Base-by-base conservation (phyloP, 2,113 vertebrate species). In the Pachypanchax playfairii region DNA sequence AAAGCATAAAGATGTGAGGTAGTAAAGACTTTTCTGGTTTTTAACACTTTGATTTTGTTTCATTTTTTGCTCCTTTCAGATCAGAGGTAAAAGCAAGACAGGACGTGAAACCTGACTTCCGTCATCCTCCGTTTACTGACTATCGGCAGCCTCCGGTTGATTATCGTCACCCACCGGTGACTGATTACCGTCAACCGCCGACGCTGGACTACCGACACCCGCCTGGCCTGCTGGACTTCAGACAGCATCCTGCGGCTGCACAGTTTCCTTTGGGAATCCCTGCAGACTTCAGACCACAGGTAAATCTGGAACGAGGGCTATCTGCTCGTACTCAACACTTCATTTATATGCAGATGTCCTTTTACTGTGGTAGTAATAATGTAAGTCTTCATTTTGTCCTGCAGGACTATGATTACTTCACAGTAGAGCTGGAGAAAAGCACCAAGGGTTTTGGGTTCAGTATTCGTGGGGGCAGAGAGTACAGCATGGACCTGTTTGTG, bases 21-120 rank as follows among this genome's bases (percentile, higher is more conserved):
- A 18, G 48, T 31, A 12, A 35, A 12, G 33, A 35, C 10, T 35
- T 12, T 4, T 35, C 8, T 6, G 29, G 29, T 13, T 35, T n/a
- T n/a, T n/a, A n/a, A n/a, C n/a, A n/a, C n/a, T n/a, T n/a, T n/a
- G n/a, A n/a, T n/a, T 63, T 35, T 58, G 61, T 47, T 66, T 58
- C 36, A 62, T 46, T 67, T 74, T 83, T 75, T 83, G 91, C 90
- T 64, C 53, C 84, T 94, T 92, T 65, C 79, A 98, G 97, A 84
- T 99, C 97, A 64, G 97, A 99, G 93, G 97, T 99, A 10, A 99
- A 99, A 93, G 97, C 97, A 57, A 94, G 97, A 68, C 97, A 99
- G 88, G 97, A 99, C 38, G 97, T 99, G 83, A 99, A 98, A 84
- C 97, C 97, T 12, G 97, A 99, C 65, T 97, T 96, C 85, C 93